Evolutionary conservation across 2,888 invertebrate genomes (phyloP).

Genomic region (Eristalis arbustorum): DNA sequence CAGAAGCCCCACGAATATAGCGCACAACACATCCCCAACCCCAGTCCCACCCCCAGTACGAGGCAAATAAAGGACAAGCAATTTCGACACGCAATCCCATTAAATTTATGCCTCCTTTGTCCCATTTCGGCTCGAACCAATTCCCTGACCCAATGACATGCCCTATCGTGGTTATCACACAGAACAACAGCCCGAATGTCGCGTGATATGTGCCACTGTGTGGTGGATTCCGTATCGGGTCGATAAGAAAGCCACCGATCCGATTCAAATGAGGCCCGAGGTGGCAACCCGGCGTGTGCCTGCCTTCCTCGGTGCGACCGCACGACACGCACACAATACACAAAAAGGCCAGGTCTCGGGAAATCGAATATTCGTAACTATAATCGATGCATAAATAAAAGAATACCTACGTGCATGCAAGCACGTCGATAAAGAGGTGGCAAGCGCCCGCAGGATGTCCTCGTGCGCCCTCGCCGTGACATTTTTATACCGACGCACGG

Average conservation of each 20-base stretch:
- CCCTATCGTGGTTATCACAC: slow-evolving; percentile 5
- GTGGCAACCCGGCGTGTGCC: not conserved
- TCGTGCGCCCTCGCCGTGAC: not conserved
- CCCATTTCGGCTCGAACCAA: not conserved
- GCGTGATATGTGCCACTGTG: not conserved
- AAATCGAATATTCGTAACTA: slow-evolving; percentile 18
- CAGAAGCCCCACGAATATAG: not conserved
- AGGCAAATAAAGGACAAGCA: not conserved
- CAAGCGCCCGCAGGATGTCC: slow-evolving; percentile 13
- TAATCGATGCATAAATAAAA: slow-evolving; percentile 51
- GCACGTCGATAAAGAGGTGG: slow-evolving; percentile 21
- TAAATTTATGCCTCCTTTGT: slow-evolving; percentile 6
- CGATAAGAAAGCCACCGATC: not conserved
- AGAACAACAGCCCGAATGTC: slow-evolving; percentile 2
- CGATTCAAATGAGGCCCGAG: not conserved
- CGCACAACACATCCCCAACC: not conserved
- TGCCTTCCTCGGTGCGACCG: not conserved
- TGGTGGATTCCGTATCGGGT: not conserved
- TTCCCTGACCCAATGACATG: not conserved
- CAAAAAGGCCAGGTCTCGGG: not conserved
- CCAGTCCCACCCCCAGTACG: not conserved
- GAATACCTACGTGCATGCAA: not conserved
- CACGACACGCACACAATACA: not conserved
- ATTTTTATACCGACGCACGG: not conserved
- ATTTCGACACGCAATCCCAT: slow-evolving; percentile 39